These are phyloP conservation scores for Typhlichthys subterraneus DNA, from an alignment of 2,797 vertebrate genomes.

Conservation along the genomic window DNA sequence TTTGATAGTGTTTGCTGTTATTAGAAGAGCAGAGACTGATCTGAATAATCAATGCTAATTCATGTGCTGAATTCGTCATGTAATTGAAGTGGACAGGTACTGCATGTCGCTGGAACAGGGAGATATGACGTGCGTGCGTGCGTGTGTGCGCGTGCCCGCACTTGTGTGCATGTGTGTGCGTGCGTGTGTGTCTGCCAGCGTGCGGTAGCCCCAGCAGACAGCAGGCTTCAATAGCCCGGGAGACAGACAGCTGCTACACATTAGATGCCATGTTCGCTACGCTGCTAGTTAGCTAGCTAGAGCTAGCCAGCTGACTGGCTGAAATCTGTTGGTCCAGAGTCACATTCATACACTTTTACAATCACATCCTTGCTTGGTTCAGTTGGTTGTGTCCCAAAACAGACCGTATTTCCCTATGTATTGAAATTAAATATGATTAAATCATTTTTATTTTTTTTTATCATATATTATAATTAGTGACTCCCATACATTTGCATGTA, in stretches of 20 bases:
- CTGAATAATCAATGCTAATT: slow-evolving; percentile 10
- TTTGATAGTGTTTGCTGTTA: slow-evolving; percentile 29
- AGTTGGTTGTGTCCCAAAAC: slow-evolving; percentile 27
- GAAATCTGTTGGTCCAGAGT: slow-evolving; percentile 13
- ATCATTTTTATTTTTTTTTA: too few relatives aligned
- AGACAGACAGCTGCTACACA: slow-evolving; percentile 76
- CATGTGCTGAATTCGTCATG: too few relatives aligned
- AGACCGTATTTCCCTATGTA: background rate
- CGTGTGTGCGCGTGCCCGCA: slow-evolving; percentile 4
- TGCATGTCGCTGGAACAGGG: slow-evolving; percentile 34
- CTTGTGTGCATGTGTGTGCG: slow-evolving; percentile 15
- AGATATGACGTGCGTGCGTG: slow-evolving; percentile 8
- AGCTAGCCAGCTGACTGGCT: slow-evolving; percentile 38
- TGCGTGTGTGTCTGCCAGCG: slow-evolving; percentile 35
- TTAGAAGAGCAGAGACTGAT: slow-evolving; percentile 11
- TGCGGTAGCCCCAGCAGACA: slow-evolving; percentile 52
- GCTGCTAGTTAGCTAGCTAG: slow-evolving; percentile 5
- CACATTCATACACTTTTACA: slow-evolving; percentile 19
- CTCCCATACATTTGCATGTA: too few relatives aligned
- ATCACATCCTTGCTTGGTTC: slow-evolving; percentile 29
- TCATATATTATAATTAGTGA: too few relatives aligned
- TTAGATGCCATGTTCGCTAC: slow-evolving; percentile 55
- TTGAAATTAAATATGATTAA: too few relatives aligned
- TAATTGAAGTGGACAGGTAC: background rate
- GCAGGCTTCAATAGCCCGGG: slow-evolving; percentile 66